Conservation (phyloP, 1,140 invertebrate species). For the Augochlora pura region DNA sequence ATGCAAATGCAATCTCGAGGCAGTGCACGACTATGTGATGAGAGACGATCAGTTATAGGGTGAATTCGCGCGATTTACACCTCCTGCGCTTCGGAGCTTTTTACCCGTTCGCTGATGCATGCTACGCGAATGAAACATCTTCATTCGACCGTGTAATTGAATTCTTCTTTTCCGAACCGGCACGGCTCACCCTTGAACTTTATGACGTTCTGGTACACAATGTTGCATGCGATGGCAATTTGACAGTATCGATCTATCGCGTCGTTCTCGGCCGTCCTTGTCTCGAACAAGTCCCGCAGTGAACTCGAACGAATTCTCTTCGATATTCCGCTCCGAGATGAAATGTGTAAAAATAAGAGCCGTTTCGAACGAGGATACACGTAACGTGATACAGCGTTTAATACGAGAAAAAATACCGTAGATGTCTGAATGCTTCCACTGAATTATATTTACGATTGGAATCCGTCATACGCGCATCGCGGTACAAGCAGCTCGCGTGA, state of each 20-base stretch:
- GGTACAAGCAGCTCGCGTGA: too few species aligned
- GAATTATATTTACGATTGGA: too few species aligned
- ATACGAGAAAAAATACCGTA: too few species aligned
- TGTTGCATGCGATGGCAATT: neutral
- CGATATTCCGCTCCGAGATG: neutral
- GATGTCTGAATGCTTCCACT: too few species aligned
- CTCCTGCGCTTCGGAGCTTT: neutral
- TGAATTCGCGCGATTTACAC: slow-evolving; percentile 29
- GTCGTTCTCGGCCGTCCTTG: neutral
- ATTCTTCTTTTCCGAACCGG: neutral
- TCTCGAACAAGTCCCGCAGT: neutral
- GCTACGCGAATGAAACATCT: neutral
- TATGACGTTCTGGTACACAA: neutral
- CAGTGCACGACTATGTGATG: slow-evolving; percentile 31
- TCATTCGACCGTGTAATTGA: neutral
- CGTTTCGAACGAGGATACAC: neutral
- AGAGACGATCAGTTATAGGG: slow-evolving; percentile 20
- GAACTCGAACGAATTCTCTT: neutral
- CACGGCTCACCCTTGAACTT: slow-evolving; percentile 7
- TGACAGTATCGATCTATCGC: slow-evolving; percentile 7
- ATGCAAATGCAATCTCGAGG: slow-evolving; percentile 55
- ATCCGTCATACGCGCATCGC: too few species aligned
- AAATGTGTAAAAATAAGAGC: neutral
- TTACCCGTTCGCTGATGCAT: neutral
- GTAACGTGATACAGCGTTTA: too few species aligned